Base-by-base conservation (phyloP, 2,888 invertebrate genomes). In the Stegana nigrithorax region DNA sequence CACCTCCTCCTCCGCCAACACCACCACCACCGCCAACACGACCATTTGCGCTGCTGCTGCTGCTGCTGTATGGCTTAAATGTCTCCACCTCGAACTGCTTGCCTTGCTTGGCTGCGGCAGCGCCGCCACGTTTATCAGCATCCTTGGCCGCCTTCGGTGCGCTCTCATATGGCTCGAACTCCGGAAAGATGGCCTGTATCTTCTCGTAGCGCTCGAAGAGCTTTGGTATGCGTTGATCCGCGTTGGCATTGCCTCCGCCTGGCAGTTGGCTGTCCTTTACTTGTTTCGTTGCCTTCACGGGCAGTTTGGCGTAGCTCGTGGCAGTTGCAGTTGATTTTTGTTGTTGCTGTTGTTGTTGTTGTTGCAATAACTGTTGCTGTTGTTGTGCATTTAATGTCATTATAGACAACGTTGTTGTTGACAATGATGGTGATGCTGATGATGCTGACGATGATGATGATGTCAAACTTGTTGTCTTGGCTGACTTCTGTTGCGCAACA, bases 121-220 rank as follows among this genome's bases (percentile, higher is more conserved):
- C 6, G n/a, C 53, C 53, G 8, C 29, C 32, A 32, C 71, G 70
- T 42, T 32, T 61, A 21, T 50, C 62, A 19, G 42, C 17, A 55
- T 64, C 42, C 39, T 62, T 47, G 55, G 63, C 55, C 47, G 64
- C 26, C 3, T 60, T 71, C 2, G 36, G 86, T 86, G 65, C 67
- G 59, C 79, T 80, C 32, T 82, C 82, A 67, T 87, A 86, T 3
- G 89, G 89, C 70, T 89, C 88, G 77, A 89, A 86, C 67, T 91
- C 90, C 2, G 93, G 93, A 83, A 92, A 93, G 71, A 93, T 91
- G 75, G 91, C 89, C 82, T 92, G 91, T 69, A 92, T 91, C 87
- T 92, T 92, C 70, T 90, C 90, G 83, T 92, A 92, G 75, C 90
- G 90, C 83, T 91, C 91, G 85, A 92, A 92, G 62, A 91, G 87